Percentiles rank a stretch among this genome's conserved stretches.
Conservation (phyloP, 2,888 invertebrate species). For the Mystacides longicornis region DNA sequence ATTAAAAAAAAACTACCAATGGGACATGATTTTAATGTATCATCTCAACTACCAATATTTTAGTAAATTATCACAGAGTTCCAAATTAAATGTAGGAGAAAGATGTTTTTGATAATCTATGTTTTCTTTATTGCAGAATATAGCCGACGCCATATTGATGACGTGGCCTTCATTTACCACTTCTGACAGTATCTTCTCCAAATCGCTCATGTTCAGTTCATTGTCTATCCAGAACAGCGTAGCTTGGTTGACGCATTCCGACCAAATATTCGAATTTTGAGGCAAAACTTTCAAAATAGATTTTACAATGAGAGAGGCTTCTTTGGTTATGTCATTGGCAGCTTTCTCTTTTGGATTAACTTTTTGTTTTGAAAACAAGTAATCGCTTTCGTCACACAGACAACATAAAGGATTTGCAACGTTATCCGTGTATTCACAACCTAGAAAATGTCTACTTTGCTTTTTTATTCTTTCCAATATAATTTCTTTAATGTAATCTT, state of each 20-base stretch:
- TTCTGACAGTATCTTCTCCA: conserved; percentile 50
- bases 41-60: conserved; percentile 46
- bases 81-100: conserved; percentile 43
- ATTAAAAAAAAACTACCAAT: no score
- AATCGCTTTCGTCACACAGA: conserved; percentile 18
- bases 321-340: conserved; percentile 10
- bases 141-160: conserved; percentile 40
- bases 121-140: conserved; percentile 45
- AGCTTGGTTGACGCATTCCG: conserved; percentile 33
- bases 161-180: conserved; percentile 46
- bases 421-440: conserved; percentile 8
- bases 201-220: conserved; percentile 39
- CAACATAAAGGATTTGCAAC: conserved; percentile 11
- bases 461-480: conserved; percentile 18
- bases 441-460: conserved; percentile 13
- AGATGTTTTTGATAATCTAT: conserved; percentile 42
- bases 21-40: not conserved
- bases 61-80: conserved; percentile 43
- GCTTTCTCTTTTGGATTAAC: not conserved
- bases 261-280: conserved; percentile 26
- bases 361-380: conserved; percentile 1
- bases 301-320: conserved; percentile 14
- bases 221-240: conserved; percentile 41
- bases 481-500: conserved; percentile 5
- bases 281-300: conserved; percentile 19